Base-by-base conservation (phyloP, 2,113 vertebrate genomes). In the Nothocercus julius region DNA sequence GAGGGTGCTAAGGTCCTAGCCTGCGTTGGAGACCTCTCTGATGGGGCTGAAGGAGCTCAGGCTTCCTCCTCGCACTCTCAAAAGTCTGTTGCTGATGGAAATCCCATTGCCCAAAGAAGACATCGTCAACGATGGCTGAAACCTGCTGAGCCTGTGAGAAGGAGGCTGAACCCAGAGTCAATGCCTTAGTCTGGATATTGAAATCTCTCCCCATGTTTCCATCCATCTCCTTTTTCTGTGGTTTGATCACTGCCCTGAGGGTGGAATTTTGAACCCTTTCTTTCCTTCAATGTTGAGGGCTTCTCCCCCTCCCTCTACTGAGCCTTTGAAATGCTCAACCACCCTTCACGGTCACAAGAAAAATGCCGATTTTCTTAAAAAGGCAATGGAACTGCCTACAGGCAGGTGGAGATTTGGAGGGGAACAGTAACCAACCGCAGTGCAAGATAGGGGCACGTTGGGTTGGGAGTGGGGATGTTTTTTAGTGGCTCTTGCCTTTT, bases 401-500 rank as follows among this genome's bases (percentile, higher is more conserved):
- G 36, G 49, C 27, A 54, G 75, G 25, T 6, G 25, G 59, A 80
- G 68, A 58, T 66, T 25, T 69, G 17, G 30, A 80, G 21, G 3
- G 18, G 24, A 63, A 28, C n/a, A 86, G 59, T 59, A 88, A 54
- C 30, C n/a, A 64, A 11, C 21, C 28, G 54, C 72, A n/a, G 34
- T 8, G 72, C 58, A 73, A 82, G 38, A 38, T 0, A 0, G 28
- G 64, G 25, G 30, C 16, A 69, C 38, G 53, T 83, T 77, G 27
- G 56, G 68, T 78, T 30, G 25, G 49, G 70, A 10, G 9, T 13
- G 32, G 28, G 54, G 54, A 8, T 45, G 22, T 0, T 13, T 78
- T 85, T 67, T 81, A 72, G 45, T 78, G 61, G 56, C 44, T 49
- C 62, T 81, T 91, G 90, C 82, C 92, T 95, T 95, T 95, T 96